Evolutionary conservation across 2,797 vertebrate genomes (phyloP).

Genomic region (Myotis myotis): DNA sequence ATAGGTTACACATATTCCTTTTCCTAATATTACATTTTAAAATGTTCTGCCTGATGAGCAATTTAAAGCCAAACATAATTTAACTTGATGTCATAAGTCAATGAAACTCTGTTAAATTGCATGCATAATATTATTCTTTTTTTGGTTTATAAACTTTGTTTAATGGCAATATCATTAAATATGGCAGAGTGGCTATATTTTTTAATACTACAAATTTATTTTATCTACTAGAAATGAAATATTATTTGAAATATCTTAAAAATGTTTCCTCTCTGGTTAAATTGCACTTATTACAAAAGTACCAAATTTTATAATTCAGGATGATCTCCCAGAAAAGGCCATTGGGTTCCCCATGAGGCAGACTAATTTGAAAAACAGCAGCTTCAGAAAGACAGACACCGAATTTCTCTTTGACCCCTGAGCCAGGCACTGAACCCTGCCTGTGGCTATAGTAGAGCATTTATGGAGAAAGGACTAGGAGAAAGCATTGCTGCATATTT

Average conservation of each 20-base stretch:
- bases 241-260: background rate
- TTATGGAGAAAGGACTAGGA: background rate
- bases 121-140: background rate
- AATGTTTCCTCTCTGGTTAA: background rate
- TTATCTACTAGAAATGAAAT: background rate
- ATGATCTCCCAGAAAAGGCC: background rate
- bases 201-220: background rate
- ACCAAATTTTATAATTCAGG: conserved; percentile 35
- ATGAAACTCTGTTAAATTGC: background rate
- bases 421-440: background rate
- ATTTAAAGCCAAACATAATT: background rate
- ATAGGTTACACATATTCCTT: background rate
- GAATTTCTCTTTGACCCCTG: background rate
- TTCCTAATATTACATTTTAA: background rate
- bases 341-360: background rate
- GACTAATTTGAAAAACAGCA: conserved; percentile 24
- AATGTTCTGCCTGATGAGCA: background rate
- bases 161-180: background rate
- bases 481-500: background rate
- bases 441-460: background rate
- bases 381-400: conserved; percentile 1
- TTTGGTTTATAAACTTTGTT: background rate
- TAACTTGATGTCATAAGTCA: background rate
- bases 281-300: background rate
- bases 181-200: background rate